These are phyloP conservation scores for Pteromalus puparum DNA, from an alignment of 1,140 invertebrate species.

Conservation along the genomic window DNA sequence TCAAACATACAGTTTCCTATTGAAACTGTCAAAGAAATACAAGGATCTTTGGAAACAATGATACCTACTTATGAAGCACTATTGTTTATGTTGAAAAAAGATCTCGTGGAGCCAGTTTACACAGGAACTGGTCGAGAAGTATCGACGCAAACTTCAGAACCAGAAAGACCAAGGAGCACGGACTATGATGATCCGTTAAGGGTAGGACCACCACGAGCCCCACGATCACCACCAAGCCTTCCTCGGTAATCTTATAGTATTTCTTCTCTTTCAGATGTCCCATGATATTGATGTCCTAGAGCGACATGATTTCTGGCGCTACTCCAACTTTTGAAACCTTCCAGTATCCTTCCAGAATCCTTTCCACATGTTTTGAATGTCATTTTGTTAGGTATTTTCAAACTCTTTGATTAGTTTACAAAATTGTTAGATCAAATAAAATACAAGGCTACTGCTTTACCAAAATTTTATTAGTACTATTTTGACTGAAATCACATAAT, in stretches of 20 bases:
- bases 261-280: slow-evolving; percentile 57
- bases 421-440: not conserved
- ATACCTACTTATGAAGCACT: slow-evolving; percentile 72
- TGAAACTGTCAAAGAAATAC: slow-evolving; percentile 69
- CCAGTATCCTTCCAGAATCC: slow-evolving; percentile 43
- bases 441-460: not conserved
- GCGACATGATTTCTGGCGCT: slow-evolving; percentile 54
- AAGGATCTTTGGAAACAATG: slow-evolving; percentile 69
- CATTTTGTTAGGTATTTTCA: slow-evolving; percentile 39
- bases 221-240: not conserved
- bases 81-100: slow-evolving; percentile 70
- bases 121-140: slow-evolving; percentile 52
- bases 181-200: slow-evolving; percentile 59
- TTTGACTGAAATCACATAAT: not conserved
- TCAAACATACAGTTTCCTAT: slow-evolving; percentile 69
- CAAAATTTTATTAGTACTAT: not conserved
- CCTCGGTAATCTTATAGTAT: slow-evolving; percentile 57
- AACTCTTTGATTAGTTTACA: not conserved
- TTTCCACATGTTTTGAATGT: slow-evolving; percentile 7
- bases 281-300: slow-evolving; percentile 56
- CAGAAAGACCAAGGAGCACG: slow-evolving; percentile 24
- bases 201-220: slow-evolving; percentile 52
- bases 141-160: slow-evolving; percentile 65
- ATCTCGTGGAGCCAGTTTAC: slow-evolving; percentile 72
- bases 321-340: slow-evolving; percentile 48